These are phyloP conservation scores for Perodicticus potto DNA, from an alignment of 2,797 vertebrate species.

Conservation along the genomic window DNA sequence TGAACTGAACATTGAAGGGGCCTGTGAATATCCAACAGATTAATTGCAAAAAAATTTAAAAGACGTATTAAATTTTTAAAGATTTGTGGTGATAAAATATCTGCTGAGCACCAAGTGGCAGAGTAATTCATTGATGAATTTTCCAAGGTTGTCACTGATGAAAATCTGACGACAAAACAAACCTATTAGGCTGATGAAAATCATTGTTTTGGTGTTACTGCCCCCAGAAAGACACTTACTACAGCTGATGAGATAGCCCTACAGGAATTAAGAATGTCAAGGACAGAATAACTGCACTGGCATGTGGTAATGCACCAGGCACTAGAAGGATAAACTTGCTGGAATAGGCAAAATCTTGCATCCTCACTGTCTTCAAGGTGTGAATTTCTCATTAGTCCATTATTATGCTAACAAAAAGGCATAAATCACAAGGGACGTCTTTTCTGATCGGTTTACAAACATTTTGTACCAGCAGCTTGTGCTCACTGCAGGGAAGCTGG, in stretches of 20 bases:
- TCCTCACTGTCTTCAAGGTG: neutral
- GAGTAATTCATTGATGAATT: neutral
- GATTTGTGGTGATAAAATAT: neutral
- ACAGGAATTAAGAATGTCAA: neutral
- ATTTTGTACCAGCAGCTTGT: neutral
- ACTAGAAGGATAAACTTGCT: neutral
- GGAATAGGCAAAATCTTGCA: neutral
- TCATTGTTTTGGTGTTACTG: neutral
- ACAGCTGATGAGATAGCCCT: neutral
- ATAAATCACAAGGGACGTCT: neutral
- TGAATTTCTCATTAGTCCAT: neutral
- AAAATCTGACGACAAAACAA: neutral
- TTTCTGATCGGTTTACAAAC: neutral
- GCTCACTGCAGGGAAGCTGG: neutral
- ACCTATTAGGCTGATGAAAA: neutral
- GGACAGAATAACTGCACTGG: neutral
- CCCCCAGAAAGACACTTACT: neutral
- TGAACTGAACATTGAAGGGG: neutral
- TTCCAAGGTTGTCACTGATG: neutral
- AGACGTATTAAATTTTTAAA: neutral
- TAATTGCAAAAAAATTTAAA: neutral
- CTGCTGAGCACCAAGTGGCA: neutral
- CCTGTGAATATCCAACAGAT: neutral
- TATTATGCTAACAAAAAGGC: neutral
- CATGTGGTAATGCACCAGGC: neutral